Percentiles rank a stretch among this genome's conserved stretches.
phyloP scores from a whole-genome alignment of 1,140 invertebrate species.

The Pentalonia nigronervosa region DNA sequence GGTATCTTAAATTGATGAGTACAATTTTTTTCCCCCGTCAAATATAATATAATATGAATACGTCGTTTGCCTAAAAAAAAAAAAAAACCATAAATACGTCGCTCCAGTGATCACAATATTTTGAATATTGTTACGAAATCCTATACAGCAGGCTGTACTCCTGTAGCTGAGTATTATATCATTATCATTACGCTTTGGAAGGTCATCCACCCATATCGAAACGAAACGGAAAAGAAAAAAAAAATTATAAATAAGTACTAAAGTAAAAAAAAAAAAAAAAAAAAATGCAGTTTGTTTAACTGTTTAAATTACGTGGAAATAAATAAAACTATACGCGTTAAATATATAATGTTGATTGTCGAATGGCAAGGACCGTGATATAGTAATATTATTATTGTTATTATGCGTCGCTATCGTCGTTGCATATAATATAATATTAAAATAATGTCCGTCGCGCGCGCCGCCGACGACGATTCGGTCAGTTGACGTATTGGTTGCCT shows the following conservation, averaged over 20 bases:
- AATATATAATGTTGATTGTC: not conserved
- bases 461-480: not conserved
- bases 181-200: not conserved
- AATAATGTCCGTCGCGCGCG: not conserved
- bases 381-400: not conserved
- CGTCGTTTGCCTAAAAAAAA: not conserved
- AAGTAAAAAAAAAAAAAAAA: not conserved
- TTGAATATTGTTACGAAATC: not conserved
- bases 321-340: not conserved
- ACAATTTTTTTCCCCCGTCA: not conserved
- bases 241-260: not conserved
- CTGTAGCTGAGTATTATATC: not conserved
- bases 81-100: not conserved
- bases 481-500: not conserved
- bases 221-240: not conserved
- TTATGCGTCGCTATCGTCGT: not conserved
- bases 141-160: too few relatives aligned
- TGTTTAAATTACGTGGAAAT: not conserved
- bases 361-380: not conserved
- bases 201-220: not conserved
- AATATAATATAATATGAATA: not conserved
- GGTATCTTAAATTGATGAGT: not conserved
- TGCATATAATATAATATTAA: not conserved
- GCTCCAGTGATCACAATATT: not conserved
- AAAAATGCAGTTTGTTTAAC: not conserved